phyloP scores from a whole-genome alignment of 2,797 vertebrate species.

The Propithecus deckenii region DNA sequence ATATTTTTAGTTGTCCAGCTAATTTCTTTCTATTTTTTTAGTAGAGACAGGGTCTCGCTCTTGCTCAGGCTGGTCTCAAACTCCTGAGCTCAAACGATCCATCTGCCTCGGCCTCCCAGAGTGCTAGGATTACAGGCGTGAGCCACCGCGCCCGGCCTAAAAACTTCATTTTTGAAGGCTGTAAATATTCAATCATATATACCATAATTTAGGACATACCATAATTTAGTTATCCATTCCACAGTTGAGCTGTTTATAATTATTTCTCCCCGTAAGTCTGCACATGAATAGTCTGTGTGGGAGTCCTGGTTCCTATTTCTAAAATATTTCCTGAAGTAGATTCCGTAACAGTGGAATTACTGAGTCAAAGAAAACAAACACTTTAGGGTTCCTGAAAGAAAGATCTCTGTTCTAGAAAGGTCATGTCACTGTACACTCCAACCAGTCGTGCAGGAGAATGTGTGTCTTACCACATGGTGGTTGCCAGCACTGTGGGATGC shows the following conservation, averaged over 20 bases:
- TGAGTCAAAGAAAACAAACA: neutral
- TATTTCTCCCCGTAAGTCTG: neutral
- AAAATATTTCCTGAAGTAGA: conserved; percentile 29
- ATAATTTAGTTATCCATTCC: neutral
- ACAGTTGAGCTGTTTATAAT: neutral
- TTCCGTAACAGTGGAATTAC: neutral
- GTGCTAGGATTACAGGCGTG: too few relatives aligned
- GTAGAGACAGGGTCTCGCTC: too few relatives aligned
- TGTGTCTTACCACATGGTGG: neutral
- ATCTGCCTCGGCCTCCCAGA: too few relatives aligned
- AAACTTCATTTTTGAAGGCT: neutral
- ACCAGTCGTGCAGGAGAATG: neutral
- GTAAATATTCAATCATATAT: neutral
- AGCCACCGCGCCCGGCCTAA: neutral
- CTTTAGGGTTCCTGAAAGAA: neutral
- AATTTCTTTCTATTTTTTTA: too few relatives aligned
- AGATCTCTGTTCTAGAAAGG: neutral
- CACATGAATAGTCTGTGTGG: neutral
- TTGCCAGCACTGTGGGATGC: neutral
- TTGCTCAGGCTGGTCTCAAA: too few relatives aligned
- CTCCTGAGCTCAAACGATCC: too few relatives aligned
- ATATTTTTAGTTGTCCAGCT: too few relatives aligned
- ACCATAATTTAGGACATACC: neutral
- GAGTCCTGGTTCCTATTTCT: neutral
- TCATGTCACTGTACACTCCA: neutral